Evolutionary conservation across 1,140 invertebrate genomes (phyloP).

Genomic region (Heliconius melpomene): DNA sequence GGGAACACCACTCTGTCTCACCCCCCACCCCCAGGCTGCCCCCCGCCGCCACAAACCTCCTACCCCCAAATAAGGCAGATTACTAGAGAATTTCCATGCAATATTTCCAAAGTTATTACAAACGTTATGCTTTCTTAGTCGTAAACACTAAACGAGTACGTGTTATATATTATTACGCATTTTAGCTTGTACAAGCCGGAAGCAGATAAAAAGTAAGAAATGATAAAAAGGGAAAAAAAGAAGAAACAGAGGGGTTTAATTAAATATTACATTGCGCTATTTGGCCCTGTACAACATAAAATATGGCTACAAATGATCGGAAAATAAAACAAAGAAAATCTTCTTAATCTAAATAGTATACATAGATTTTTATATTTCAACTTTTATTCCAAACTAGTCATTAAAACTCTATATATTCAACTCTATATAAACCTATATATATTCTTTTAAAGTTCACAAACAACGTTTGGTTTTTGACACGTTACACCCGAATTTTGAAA

Average conservation of each 20-base stretch:
- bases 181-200: neutral
- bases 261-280: too few species aligned
- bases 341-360: too few species aligned
- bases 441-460: neutral
- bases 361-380: neutral
- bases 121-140: conserved; percentile 26
- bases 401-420: neutral
- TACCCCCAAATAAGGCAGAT: conserved; percentile 30
- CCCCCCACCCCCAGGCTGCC: conserved; percentile 11
- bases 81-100: conserved; percentile 38
- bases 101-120: conserved; percentile 38
- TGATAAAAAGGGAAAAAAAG: too few species aligned
- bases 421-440: too few species aligned
- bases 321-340: too few species aligned
- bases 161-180: neutral
- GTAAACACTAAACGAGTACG: neutral
- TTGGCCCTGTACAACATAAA: too few species aligned
- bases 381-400: neutral
- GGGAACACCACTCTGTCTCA: conserved; percentile 58
- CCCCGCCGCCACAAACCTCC: conserved; percentile 27
- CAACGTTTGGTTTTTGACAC: neutral
- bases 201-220: too few species aligned
- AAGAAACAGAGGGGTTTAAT: too few species aligned
- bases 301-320: too few species aligned
- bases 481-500: neutral